phyloP scores from a whole-genome alignment of 2,888 invertebrate genomes.

The Clistopyga incitator region DNA sequence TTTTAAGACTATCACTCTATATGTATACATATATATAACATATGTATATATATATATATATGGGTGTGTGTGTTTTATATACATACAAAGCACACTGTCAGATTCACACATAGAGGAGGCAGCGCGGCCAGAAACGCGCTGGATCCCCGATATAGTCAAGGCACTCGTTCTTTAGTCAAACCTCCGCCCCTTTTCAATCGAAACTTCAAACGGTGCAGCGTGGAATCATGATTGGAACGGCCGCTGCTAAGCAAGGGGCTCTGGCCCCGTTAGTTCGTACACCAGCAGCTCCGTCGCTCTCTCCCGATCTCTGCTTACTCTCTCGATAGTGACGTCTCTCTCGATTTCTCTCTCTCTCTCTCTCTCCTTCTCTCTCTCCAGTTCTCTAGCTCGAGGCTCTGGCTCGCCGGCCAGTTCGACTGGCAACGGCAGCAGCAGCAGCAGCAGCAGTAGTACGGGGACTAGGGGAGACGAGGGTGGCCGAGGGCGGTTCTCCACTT shows the following conservation, averaged over 20 bases:
- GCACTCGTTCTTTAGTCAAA: conserved; percentile 84
- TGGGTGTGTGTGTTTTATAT: too few relatives aligned
- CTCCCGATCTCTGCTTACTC: conserved; percentile 46
- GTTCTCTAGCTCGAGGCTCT: conserved; percentile 57
- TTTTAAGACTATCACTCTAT: conserved; percentile 17
- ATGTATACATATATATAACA: conserved; percentile 27
- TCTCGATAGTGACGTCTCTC: conserved; percentile 67
- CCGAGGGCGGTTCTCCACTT: conserved; percentile 71
- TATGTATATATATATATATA: conserved; percentile 3
- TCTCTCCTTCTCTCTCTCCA: conserved; percentile 75
- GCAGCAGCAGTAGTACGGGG: conserved; percentile 62
- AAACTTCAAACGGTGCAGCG: conserved; percentile 84
- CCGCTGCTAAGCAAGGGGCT: conserved; percentile 83
- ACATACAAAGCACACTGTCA: conserved; percentile 13
- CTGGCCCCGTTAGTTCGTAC: conserved; percentile 79
- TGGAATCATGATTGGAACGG: conserved; percentile 84
- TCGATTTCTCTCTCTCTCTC: conserved; percentile 76
- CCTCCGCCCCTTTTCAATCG: conserved; percentile 84
- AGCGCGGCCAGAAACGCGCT: conserved; percentile 55
- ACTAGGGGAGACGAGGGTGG: conserved; percentile 64
- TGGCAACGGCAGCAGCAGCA: conserved; percentile 70
- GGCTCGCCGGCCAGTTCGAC: conserved; percentile 68
- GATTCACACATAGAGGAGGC: conserved; percentile 26
- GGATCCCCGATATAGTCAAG: conserved; percentile 79
- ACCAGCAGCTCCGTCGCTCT: conserved; percentile 73